Conservation (phyloP, 2,797 vertebrate genomes). For the Bovichtus diacanthus region DNA sequence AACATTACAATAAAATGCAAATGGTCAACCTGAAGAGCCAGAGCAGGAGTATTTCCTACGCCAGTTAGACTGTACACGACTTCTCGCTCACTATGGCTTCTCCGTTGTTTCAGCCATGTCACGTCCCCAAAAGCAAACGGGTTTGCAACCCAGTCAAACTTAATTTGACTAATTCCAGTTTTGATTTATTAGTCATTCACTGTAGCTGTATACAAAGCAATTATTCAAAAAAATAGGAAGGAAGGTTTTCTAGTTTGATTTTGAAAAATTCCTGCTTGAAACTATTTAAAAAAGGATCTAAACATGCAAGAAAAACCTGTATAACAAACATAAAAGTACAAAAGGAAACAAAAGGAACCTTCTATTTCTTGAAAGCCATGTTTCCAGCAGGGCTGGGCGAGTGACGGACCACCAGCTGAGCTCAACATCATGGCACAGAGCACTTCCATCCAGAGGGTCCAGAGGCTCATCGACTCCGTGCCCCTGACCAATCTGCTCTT, state of each 20-base stretch:
- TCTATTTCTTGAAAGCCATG: background rate
- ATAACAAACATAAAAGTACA: background rate
- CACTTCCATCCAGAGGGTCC: conserved; percentile 97
- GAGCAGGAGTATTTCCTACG: no score
- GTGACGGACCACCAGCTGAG: conserved; percentile 94
- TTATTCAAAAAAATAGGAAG: background rate
- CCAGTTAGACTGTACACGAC: background rate
- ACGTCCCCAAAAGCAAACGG: background rate
- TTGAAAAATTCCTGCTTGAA: background rate
- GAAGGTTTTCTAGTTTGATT: background rate
- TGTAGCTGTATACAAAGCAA: background rate
- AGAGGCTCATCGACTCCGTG: conserved; percentile 96
- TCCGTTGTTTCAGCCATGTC: background rate
- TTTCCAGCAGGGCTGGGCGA: conserved; percentile 89
- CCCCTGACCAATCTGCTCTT: conserved; percentile 96
- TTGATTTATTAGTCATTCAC: background rate
- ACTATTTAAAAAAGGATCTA: background rate
- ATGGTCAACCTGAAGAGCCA: background rate
- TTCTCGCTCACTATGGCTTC: background rate
- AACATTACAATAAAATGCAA: conserved; percentile 4
- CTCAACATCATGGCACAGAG: conserved; percentile 97
- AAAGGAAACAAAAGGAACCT: background rate
- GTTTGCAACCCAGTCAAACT: conserved; percentile 7
- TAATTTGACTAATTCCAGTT: background rate
- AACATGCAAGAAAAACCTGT: background rate